Evolutionary conservation across 1,140 invertebrate species (phyloP), one percentile per base, ranked within the genome.

Genomic region (Brachionus asplanchnoidis): DNA sequence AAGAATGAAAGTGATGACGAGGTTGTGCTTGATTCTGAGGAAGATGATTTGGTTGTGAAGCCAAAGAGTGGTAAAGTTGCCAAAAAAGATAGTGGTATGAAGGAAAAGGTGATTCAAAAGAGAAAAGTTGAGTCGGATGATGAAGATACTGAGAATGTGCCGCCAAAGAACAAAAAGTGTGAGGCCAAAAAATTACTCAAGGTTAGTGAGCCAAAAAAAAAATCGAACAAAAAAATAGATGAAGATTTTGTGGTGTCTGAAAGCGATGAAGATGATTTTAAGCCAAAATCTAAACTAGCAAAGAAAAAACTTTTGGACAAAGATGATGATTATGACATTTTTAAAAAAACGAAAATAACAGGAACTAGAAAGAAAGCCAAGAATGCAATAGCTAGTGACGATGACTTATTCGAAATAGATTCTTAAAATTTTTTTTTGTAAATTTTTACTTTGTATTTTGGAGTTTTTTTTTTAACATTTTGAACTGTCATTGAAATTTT

Each of bases 1-100:
- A 77, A 77, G 20, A 50, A 50, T 53, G 73, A 77, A 50, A 50
- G 42, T 28, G 73, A 77, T 77, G 73, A 77, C 14, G 73, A 77
- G 5, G 26, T 77, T 26, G 23, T 77, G 3, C 23, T 77, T 12
- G 73, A 77, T 26, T 42, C 32, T 17, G 73, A 77, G 0, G 73
- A 77, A 14, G 42, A 46, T 26, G 73, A 77, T 26, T 46, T 50
- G 3, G 44, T 65, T 12, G 12, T 65, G 0, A 65, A 42, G 26
- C 11, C 32, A 82, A 82, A 82, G 23, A 20, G 46, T 1, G 66
- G 65, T 36, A 32, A 42, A 40, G 56, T 65, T 14, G 79, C 66
- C 0, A 82, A 82, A 46, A 60, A 82, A 65, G 53, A 65, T 1
- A 40, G 17, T 20, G 26, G 12, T 11, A 7, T 66, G 20, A 28